Percentiles rank a stretch among this genome's conserved stretches.
Evolutionary conservation across 2,888 invertebrate genomes (phyloP).

Genomic region (Sesia apiformis): DNA sequence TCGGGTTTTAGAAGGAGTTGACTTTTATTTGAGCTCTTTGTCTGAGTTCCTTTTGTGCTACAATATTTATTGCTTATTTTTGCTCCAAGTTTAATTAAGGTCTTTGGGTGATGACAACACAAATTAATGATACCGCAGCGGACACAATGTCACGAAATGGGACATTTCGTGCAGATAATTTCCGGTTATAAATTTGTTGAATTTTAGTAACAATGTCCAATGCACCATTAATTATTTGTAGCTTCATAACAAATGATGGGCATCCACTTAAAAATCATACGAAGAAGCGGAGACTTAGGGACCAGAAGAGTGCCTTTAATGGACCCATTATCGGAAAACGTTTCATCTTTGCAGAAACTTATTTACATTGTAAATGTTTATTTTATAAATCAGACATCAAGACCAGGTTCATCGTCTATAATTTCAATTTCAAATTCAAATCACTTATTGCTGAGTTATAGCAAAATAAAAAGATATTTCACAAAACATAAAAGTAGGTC

Average conservation of each 20-base stretch:
- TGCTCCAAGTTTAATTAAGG: not conserved
- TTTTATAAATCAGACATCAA: too few relatives aligned
- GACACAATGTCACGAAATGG: not conserved
- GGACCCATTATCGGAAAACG: slow-evolving; percentile 36
- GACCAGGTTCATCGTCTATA: too few relatives aligned
- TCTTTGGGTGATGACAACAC: slow-evolving; percentile 1
- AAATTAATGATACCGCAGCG: slow-evolving; percentile 1
- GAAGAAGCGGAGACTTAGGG: slow-evolving; percentile 7
- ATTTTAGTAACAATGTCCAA: slow-evolving; percentile 2
- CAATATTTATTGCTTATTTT: slow-evolving; percentile 9
- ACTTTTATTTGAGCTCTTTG: slow-evolving; percentile 17
- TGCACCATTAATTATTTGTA: slow-evolving; percentile 3
- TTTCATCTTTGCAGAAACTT: slow-evolving; percentile 28
- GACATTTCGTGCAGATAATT: slow-evolving; percentile 3
- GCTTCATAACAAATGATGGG: slow-evolving; percentile 5
- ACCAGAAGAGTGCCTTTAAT: slow-evolving; percentile 18
- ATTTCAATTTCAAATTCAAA: too few relatives aligned
- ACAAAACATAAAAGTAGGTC: too few relatives aligned
- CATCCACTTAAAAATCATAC: slow-evolving; percentile 10
- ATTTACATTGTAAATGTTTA: slow-evolving; percentile 25
- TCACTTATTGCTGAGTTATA: too few relatives aligned
- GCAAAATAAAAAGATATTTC: too few relatives aligned
- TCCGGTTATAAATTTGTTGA: slow-evolving; percentile 2
- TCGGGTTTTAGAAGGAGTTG: slow-evolving; percentile 15
- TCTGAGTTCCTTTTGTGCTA: slow-evolving; percentile 9